Conservation (phyloP, 2,888 invertebrate species). For the Crossocerus cetratus region DNA sequence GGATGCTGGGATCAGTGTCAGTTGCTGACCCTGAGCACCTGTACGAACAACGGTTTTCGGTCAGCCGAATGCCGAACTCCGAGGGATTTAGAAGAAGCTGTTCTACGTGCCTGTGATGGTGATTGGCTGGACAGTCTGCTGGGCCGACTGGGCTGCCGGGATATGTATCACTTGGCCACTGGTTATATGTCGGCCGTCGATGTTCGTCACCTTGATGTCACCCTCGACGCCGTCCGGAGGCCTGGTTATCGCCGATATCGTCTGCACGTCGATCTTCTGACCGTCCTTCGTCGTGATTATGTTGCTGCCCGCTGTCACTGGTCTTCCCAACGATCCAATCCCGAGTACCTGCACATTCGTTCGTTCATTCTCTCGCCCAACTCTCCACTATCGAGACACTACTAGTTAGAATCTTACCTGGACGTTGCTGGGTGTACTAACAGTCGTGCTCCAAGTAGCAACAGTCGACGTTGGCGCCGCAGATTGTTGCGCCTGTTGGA, state of each 20-base stretch:
- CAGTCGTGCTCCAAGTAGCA: conserved; percentile 73
- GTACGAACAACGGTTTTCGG: not conserved
- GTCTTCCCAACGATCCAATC: conserved; percentile 68
- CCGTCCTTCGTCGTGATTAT: conserved; percentile 75
- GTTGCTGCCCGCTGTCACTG: conserved; percentile 61
- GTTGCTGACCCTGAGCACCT: conserved; percentile 87
- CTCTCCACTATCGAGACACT: no score
- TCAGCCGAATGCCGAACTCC: not conserved
- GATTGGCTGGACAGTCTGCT: conserved; percentile 80
- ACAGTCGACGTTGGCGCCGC: conserved; percentile 72
- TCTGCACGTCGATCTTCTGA: conserved; percentile 74
- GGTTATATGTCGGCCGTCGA: conserved; percentile 73
- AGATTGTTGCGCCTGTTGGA: conserved; percentile 72
- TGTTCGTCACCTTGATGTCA: conserved; percentile 73
- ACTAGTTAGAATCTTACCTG: no score
- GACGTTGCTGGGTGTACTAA: conserved; percentile 72
- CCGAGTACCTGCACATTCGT: conserved; percentile 67
- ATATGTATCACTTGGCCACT: conserved; percentile 75
- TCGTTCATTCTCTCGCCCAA: not conserved
- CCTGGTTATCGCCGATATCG: conserved; percentile 68
- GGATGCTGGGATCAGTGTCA: conserved; percentile 89
- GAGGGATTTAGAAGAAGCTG: not conserved
- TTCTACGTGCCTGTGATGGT: conserved; percentile 80
- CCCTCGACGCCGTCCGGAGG: conserved; percentile 66
- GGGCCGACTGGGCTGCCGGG: conserved; percentile 65